Percentiles rank a stretch among this genome's conserved stretches.
Conservation (phyloP, 2,888 invertebrate species). For the Heliconius charithonia region DNA sequence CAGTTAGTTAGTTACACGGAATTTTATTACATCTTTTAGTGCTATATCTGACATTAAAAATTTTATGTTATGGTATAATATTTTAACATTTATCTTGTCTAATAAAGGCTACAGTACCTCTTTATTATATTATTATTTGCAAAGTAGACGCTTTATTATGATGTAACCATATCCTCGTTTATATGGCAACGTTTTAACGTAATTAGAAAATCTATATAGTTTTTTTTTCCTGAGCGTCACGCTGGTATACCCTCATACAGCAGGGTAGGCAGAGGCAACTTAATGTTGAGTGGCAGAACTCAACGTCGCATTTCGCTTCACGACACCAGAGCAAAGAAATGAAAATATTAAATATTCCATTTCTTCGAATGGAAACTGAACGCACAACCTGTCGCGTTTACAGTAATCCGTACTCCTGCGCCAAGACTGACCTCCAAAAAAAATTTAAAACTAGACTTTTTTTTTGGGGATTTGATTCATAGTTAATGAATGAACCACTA, state of each 20-base stretch:
- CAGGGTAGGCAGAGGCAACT: no score
- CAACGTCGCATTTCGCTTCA: no score
- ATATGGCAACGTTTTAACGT: not conserved
- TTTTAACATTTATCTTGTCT: constrained; percentile 15
- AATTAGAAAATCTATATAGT: not conserved
- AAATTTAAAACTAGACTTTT: constrained; percentile 50
- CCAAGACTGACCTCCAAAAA: constrained; percentile 47
- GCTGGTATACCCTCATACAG: not conserved
- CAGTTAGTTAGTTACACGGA: constrained; percentile 70
- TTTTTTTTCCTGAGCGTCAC: no score
- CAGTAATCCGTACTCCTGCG: no score
- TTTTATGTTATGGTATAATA: constrained; percentile 43
- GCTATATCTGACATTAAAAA: constrained; percentile 72
- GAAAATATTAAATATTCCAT: no score
- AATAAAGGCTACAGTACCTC: not conserved
- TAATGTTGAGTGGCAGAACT: no score
- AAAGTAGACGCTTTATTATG: not conserved
- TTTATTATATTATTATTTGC: not conserved
- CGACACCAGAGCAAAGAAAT: no score
- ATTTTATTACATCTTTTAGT: constrained; percentile 64
- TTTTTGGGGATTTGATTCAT: constrained; percentile 50
- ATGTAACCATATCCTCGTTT: not conserved
- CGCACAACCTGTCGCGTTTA: no score
- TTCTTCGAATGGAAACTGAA: no score
- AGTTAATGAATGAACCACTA: constrained; percentile 63